These are phyloP conservation scores for Pachycephala philippinensis DNA, from an alignment of 2,113 vertebrate species.

Conservation along the genomic window DNA sequence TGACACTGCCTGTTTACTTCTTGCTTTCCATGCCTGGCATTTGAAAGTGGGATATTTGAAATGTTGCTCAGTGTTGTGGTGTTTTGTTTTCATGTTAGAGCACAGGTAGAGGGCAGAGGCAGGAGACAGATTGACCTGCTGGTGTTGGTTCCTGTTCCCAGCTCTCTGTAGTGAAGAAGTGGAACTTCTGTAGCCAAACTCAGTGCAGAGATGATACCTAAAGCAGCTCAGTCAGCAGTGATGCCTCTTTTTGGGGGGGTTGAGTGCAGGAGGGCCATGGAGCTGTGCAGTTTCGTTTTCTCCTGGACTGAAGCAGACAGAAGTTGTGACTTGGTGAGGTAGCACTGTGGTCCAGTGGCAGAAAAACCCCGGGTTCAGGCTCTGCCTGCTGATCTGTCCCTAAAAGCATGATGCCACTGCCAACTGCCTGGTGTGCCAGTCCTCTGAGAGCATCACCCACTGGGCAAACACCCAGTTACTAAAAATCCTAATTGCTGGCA, in stretches of 20 bases:
- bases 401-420: fast-evolving
- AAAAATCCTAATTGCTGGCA: background rate
- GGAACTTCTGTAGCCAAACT: background rate
- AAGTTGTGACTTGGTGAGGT: background rate
- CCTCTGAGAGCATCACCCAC: background rate
- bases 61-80: background rate
- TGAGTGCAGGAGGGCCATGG: background rate
- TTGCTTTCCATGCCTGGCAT: background rate
- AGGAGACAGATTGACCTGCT: background rate
- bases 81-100: background rate
- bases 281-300: background rate
- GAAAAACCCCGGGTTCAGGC: background rate
- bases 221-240: background rate
- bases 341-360: background rate
- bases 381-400: background rate
- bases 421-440: fast-evolving
- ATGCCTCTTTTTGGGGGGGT: background rate
- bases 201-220: background rate
- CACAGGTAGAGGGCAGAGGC: background rate
- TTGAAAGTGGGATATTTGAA: background rate
- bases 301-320: background rate
- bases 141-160: background rate
- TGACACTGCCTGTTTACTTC: background rate
- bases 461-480: background rate
- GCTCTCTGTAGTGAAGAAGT: background rate